Percentiles rank a stretch among this genome's conserved stretches.
phyloP scores from a whole-genome alignment of 2,113 vertebrate species.

The Rallus limicola region DNA sequence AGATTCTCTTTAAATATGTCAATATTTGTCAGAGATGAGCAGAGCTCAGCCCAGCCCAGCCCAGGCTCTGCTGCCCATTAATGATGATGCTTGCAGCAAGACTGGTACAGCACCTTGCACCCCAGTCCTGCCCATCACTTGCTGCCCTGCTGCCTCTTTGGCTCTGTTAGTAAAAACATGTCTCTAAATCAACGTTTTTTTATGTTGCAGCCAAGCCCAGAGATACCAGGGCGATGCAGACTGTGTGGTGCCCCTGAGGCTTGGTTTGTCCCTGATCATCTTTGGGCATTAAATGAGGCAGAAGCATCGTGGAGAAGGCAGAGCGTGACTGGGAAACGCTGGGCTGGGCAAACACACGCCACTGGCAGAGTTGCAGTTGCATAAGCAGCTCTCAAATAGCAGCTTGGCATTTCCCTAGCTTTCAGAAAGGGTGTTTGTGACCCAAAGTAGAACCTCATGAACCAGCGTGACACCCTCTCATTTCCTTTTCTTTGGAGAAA shows the following conservation, averaged over 20 bases:
- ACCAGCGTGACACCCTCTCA: not conserved
- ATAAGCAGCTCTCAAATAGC: not conserved
- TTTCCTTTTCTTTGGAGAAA: not conserved
- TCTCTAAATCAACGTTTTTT: fast-evolving
- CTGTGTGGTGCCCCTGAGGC: fast-evolving
- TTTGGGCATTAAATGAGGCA: not conserved
- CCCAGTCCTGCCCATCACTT: not conserved
- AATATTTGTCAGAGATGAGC: not conserved
- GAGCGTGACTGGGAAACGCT: not conserved
- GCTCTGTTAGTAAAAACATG: not conserved
- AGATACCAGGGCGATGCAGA: not conserved
- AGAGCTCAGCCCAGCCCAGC: not conserved
- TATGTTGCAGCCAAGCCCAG: not conserved
- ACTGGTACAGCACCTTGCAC: not conserved
- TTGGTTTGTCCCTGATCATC: not conserved
- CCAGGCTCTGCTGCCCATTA: not conserved
- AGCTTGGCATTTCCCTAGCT: not conserved
- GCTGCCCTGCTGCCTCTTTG: not conserved
- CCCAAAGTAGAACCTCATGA: not conserved
- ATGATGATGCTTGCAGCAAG: not conserved
- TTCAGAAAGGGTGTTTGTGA: not conserved
- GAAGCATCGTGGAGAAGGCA: not conserved
- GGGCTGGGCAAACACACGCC: not conserved
- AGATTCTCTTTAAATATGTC: not conserved
- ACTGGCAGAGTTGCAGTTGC: not conserved